A percentile compares a stretch with the other conserved stretches of the same genome.
phyloP scores from a whole-genome alignment of 2,888 invertebrate species.

The Coelopa pilipes region DNA sequence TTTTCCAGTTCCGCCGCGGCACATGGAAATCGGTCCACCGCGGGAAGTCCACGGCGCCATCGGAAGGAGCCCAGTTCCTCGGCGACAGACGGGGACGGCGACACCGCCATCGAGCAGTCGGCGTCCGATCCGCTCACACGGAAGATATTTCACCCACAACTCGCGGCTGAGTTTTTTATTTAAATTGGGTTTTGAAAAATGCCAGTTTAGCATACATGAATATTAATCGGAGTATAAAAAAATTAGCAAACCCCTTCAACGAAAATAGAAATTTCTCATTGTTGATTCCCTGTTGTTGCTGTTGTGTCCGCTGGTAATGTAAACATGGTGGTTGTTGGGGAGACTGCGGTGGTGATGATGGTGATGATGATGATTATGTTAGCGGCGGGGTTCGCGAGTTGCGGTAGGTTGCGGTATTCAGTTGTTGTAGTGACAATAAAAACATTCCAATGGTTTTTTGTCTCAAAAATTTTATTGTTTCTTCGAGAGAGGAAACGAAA shows the following conservation, averaged over 20 bases:
- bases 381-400: neutral
- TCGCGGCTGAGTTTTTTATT: neutral
- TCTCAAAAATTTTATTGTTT: too few species aligned
- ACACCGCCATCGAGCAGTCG: neutral
- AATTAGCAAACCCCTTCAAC: constrained; percentile 30
- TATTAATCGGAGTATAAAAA: constrained; percentile 22
- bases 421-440: constrained; percentile 17
- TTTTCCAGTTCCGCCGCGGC: neutral
- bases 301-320: too few species aligned
- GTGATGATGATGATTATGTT: neutral
- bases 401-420: constrained; percentile 38
- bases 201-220: constrained; percentile 9
- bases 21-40: constrained; percentile 33
- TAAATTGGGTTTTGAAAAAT: neutral
- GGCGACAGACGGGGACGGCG: constrained; percentile 13
- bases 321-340: too few species aligned
- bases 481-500: too few species aligned
- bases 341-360: neutral
- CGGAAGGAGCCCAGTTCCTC: constrained; percentile 11
- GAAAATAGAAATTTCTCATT: neutral
- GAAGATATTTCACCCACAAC: constrained; percentile 39
- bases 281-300: neutral
- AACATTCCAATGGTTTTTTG: neutral
- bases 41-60: constrained; percentile 39
- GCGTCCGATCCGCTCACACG: constrained; percentile 9